These are phyloP conservation scores for Misgurnus anguillicaudatus DNA, from an alignment of 2,113 vertebrate genomes.

Conservation along the genomic window DNA sequence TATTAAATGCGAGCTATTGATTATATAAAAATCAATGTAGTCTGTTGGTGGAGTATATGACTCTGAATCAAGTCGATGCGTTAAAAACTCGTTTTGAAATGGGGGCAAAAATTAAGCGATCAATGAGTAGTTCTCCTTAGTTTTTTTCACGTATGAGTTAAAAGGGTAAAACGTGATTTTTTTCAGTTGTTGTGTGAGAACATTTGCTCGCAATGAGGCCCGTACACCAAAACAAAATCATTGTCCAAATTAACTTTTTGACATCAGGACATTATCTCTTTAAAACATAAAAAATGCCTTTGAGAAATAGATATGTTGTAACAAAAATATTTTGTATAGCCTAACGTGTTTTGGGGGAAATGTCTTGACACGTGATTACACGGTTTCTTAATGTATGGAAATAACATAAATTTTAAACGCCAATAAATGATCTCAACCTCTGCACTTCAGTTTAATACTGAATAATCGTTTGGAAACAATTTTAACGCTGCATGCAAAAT, in stretches of 20 bases:
- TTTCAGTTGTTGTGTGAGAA: background rate
- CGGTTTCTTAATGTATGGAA: background rate
- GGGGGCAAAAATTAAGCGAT: conserved; percentile 19
- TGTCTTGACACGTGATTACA: background rate
- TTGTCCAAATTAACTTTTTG: background rate
- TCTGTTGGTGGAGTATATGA: conserved; percentile 27
- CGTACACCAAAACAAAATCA: background rate
- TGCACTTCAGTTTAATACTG: background rate
- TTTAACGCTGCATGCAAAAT: background rate
- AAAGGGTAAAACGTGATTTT: background rate
- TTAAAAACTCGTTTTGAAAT: conserved; percentile 39
- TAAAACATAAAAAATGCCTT: background rate
- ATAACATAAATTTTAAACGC: background rate
- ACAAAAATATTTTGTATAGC: background rate
- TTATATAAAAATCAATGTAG: conserved; percentile 74
- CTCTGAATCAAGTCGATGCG: conserved; percentile 40
- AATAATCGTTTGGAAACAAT: background rate
- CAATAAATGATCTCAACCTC: too few species aligned
- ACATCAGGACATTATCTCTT: background rate
- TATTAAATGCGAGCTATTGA: conserved; percentile 79
- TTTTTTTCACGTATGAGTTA: background rate
- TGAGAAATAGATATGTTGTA: background rate
- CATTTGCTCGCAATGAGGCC: background rate
- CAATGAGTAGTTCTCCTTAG: background rate
- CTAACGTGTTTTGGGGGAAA: background rate